These are phyloP conservation scores for Zaprionus ornatus DNA, from an alignment of 1,140 invertebrate genomes.

Conservation along the genomic window DNA sequence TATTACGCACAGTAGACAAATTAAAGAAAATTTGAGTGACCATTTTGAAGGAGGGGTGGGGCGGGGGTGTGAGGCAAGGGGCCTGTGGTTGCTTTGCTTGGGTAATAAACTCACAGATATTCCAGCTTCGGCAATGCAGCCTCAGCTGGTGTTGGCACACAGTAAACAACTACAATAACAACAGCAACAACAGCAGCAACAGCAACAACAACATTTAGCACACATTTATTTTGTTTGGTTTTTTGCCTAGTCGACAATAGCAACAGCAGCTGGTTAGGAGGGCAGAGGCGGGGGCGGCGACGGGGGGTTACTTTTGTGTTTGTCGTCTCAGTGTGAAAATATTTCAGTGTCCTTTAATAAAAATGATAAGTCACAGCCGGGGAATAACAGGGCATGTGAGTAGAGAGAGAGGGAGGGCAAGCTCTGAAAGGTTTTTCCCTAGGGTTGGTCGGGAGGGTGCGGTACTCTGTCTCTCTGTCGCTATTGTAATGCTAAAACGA, in stretches of 20 bases:
- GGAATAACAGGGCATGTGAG: conserved; percentile 36
- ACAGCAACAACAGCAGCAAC: conserved; percentile 11
- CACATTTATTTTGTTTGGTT: conserved; percentile 37
- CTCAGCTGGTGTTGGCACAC: conserved; percentile 39
- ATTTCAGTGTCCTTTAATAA: conserved; percentile 62
- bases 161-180: conserved; percentile 16
- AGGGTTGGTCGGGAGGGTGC: background rate
- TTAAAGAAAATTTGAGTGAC: conserved; percentile 31
- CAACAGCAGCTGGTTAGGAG: background rate
- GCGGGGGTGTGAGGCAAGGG: background rate
- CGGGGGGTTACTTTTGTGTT: conserved; percentile 41
- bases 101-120: conserved; percentile 42
- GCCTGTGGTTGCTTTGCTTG: background rate
- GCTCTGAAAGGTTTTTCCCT: background rate
- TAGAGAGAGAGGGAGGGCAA: background rate
- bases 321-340: conserved; percentile 52
- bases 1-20: conserved; percentile 18
- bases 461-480: background rate
- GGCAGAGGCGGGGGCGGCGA: background rate
- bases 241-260: conserved; percentile 47
- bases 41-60: background rate
- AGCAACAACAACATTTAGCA: conserved; percentile 23
- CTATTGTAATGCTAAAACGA: conserved; percentile 56
- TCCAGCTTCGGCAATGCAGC: conserved; percentile 13
- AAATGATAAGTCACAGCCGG: conserved; percentile 58